phyloP scores from a whole-genome alignment of 2,797 vertebrate species.

The Triplophysa bombifrons region DNA sequence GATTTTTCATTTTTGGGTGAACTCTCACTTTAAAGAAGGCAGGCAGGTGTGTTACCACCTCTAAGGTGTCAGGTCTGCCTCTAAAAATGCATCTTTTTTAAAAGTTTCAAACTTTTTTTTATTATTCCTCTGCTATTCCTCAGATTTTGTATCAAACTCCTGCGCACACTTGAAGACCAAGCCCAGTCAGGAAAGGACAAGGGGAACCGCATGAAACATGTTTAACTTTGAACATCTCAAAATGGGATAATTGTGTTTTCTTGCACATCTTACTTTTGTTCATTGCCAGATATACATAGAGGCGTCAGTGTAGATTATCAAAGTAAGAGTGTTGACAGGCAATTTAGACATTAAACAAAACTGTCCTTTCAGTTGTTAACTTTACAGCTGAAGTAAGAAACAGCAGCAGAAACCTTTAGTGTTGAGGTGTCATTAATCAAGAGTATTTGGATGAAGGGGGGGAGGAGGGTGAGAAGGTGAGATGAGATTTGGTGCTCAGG shows the following conservation, averaged over 20 bases:
- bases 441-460: conserved; percentile 29
- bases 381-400: conserved; percentile 2
- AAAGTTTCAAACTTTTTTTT: too few species aligned
- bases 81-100: neutral
- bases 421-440: conserved; percentile 50
- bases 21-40: neutral
- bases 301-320: conserved; percentile 30
- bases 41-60: neutral
- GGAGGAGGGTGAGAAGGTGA: conserved; percentile 42
- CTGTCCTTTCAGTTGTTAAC: conserved; percentile 27
- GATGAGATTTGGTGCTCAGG: conserved; percentile 43
- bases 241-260: conserved; percentile 45
- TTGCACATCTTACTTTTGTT: conserved; percentile 39
- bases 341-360: conserved; percentile 34
- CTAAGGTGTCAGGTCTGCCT: neutral
- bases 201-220: neutral
- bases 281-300: conserved; percentile 36
- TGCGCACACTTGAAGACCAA: neutral
- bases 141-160: neutral
- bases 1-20: neutral
- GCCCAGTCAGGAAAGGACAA: conserved; percentile 8
- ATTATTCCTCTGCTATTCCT: neutral
- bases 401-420: conserved; percentile 19
- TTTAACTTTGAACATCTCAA: conserved; percentile 19
- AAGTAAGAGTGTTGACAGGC: conserved; percentile 37